Base-by-base conservation (phyloP, 1,140 invertebrate species). In the Bombus polaris region DNA sequence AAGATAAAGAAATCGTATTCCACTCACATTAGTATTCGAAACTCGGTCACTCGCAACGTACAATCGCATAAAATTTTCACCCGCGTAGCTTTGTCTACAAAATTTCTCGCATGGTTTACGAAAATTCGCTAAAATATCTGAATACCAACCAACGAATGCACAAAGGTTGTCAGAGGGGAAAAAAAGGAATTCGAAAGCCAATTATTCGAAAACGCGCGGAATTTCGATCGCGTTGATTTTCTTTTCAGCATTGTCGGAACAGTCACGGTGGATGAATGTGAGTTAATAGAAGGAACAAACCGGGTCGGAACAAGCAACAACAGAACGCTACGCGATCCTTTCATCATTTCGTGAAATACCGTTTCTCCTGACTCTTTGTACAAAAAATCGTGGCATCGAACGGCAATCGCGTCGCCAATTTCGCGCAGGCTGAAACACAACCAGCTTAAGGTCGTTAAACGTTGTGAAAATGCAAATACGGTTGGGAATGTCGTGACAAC, bases 361-460 rank as follows among this genome's bases (percentile, higher is more conserved):
- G 35, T 70, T 70, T 32, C n/a, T 66, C 42, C 1, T 22, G 47
- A 39, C 22, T 42, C 32, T 12, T 28, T 12, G 6, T 57, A 1
- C 0, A 12, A 8, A 66, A 80, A 68, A 37, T 57, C 32, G 74
- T 22, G 72, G 1, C 1, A 10, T 47, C 66, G n/a, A 66, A 35
- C 35, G 35, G 47, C 18, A 22, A 35, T 25, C 35, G 37, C 12
- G 62, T 79, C 44, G n/a, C 32, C 80, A 37, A 73, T 81, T 42
- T 81, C 35, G 37, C 25, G 28, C 25, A 4, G 15, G 18, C 9
- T 15, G 25, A 13, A 10, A 28, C 13, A 5, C 18, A 72, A 81
- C 66, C 35, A 32, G 79, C 28, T 79, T 72, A 73, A 81, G 37
- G 12, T 72, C 70, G 39, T 81, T 73, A 73, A 81, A 73, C 47